Conservation (phyloP, 2,113 vertebrate species). For the Callithrix jacchus region DNA sequence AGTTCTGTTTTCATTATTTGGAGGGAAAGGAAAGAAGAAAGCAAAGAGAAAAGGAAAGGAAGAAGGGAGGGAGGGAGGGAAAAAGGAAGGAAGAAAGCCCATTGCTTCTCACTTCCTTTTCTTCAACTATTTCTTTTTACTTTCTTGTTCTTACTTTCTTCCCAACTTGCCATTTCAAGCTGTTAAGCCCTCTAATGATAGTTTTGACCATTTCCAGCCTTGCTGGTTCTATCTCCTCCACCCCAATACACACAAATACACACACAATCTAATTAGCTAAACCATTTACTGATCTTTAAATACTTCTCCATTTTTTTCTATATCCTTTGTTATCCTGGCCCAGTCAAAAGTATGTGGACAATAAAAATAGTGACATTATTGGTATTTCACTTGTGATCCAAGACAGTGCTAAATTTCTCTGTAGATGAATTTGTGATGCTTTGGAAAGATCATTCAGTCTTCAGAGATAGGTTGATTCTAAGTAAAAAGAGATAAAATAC, state of each 20-base stretch:
- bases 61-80: neutral
- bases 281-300: neutral
- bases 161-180: neutral
- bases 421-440: neutral
- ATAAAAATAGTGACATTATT: neutral
- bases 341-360: neutral
- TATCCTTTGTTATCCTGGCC: neutral
- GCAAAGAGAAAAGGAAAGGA: too few species aligned
- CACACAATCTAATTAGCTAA: neutral
- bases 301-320: neutral
- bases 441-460: conserved; percentile 16
- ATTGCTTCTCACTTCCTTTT: neutral
- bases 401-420: neutral
- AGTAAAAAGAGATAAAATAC: neutral
- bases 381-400: neutral
- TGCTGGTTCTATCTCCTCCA: neutral
- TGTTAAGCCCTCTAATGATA: neutral
- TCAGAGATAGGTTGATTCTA: neutral
- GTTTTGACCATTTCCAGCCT: neutral
- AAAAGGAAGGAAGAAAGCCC: neutral
- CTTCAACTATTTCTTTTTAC: neutral
- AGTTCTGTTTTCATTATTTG: neutral
- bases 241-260: neutral
- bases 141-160: neutral
- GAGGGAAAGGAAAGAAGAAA: neutral